A percentile compares a stretch with the other conserved stretches of the same genome.
Evolutionary conservation across 1,140 invertebrate species (phyloP).

Genomic region (Eulimnadia texana): DNA sequence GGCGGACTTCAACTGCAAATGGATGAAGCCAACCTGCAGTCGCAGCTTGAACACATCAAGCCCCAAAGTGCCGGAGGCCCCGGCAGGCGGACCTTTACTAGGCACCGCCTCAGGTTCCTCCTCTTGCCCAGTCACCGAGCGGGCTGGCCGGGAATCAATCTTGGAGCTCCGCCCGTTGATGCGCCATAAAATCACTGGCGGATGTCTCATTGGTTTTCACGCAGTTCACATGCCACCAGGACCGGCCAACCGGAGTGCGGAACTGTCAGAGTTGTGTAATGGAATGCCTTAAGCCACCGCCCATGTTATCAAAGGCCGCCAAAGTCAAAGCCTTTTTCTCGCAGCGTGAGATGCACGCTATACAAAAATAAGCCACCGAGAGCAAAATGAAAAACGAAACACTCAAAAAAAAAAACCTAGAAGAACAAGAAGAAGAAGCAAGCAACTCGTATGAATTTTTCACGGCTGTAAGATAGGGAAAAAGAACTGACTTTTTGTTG

Average conservation of each 20-base stretch:
- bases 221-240: not conserved
- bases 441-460: not conserved
- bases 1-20: slow-evolving; percentile 11
- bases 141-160: not conserved
- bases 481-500: not conserved
- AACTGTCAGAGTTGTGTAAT: not conserved
- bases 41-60: not conserved
- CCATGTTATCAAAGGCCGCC: not conserved
- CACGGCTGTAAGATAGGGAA: not conserved
- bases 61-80: not conserved
- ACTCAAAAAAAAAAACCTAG: not conserved
- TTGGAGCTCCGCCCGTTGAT: not conserved
- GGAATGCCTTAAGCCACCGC: not conserved
- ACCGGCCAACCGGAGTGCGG: not conserved
- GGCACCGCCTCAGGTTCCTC: not conserved
- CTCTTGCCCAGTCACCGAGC: not conserved
- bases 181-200: not conserved
- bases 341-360: not conserved
- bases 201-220: not conserved
- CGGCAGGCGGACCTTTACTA: not conserved
- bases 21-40: not conserved
- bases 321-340: not conserved
- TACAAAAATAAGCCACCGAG: not conserved
- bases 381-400: not conserved
- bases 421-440: too few relatives aligned